Percentiles rank a stretch among this genome's conserved stretches.
phyloP scores from a whole-genome alignment of 1,140 invertebrate genomes.

The Ostrea edulis region DNA sequence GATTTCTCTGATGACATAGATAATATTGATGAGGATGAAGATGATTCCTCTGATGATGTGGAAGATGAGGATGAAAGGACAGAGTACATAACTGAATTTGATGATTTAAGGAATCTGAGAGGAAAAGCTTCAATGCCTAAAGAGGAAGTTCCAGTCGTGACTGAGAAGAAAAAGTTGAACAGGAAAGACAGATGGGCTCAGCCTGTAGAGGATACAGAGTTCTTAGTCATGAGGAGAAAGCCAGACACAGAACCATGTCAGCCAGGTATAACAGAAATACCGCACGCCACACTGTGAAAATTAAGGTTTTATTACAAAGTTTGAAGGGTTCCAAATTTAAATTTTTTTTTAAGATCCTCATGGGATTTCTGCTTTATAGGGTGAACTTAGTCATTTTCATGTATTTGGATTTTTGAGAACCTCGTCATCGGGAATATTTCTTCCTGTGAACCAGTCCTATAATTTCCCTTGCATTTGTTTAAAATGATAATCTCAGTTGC shows the following conservation, averaged over 20 bases:
- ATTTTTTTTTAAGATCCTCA: too few species aligned
- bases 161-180: background rate
- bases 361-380: too few species aligned
- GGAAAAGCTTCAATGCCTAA: background rate
- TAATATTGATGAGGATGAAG: background rate
- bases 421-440: too few species aligned
- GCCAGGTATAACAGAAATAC: background rate
- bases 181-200: background rate
- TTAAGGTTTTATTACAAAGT: too few species aligned
- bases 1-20: constrained; percentile 7
- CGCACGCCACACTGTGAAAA: too few species aligned
- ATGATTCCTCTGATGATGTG: background rate
- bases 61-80: background rate
- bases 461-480: too few species aligned
- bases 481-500: too few species aligned
- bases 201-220: background rate
- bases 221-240: background rate
- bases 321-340: too few species aligned
- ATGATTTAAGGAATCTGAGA: background rate
- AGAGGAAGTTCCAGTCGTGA: background rate
- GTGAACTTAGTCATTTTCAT: too few species aligned
- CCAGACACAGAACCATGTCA: background rate
- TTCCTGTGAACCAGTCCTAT: too few species aligned
- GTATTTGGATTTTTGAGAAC: too few species aligned
- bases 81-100: background rate